Evolutionary conservation across 2,113 vertebrate species (phyloP).

Genomic region (Engraulis encrasicolus): DNA sequence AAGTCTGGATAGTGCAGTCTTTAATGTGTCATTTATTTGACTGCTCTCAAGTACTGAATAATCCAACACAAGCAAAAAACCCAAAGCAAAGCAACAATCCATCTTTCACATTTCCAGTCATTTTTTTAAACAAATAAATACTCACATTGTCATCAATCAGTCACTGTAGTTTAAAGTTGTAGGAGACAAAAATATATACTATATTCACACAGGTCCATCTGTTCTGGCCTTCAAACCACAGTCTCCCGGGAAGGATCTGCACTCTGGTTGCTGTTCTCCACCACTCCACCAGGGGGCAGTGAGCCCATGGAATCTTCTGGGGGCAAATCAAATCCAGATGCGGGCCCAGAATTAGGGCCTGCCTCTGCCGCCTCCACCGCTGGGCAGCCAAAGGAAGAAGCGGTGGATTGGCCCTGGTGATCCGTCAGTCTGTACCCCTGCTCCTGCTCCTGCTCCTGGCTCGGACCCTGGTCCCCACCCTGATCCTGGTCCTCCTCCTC

Average conservation of each 20-base stretch:
- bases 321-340: neutral
- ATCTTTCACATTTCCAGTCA: conserved; percentile 2
- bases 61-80: neutral
- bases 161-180: neutral
- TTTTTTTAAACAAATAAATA: conserved; percentile 13
- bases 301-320: too few species aligned
- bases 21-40: neutral
- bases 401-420: neutral
- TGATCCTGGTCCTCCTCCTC: conserved; percentile 30
- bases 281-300: neutral
- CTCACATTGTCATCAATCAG: neutral
- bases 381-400: neutral
- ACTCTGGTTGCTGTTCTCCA: neutral
- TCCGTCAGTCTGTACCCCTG: neutral
- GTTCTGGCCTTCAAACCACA: conserved; percentile 48
- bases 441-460: neutral
- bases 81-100: neutral
- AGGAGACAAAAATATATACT: neutral
- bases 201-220: conserved; percentile 14
- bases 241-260: conserved; percentile 49
- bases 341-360: neutral
- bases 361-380: neutral
- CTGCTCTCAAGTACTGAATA: neutral
- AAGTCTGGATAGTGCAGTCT: neutral
- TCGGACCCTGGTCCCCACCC: neutral